These are phyloP conservation scores for Galerucella pusilla DNA, from an alignment of 2,888 invertebrate species.

Conservation along the genomic window DNA sequence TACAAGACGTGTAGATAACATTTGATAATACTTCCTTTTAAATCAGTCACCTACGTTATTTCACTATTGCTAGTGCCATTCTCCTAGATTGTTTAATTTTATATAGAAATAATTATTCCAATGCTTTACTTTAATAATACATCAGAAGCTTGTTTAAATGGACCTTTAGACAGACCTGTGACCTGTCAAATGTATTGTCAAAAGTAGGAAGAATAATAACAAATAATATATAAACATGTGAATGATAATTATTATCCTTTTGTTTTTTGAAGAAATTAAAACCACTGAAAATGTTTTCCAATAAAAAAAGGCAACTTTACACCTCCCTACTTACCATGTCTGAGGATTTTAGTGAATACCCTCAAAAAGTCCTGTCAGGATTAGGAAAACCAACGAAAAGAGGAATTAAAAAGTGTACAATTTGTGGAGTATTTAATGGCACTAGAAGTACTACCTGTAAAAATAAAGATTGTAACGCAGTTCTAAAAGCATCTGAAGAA, in stretches of 20 bases:
- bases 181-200: background rate
- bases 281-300: constrained; percentile 2
- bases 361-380: constrained; percentile 51
- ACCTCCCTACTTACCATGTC: constrained; percentile 15
- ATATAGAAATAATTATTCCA: too few species aligned
- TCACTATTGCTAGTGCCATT: background rate
- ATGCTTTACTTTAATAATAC: background rate
- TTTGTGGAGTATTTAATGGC: constrained; percentile 81
- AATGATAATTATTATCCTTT: background rate
- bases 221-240: background rate
- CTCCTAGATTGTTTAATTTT: too few species aligned
- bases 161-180: background rate
- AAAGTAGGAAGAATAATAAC: background rate
- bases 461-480: constrained; percentile 75
- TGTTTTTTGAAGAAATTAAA: background rate
- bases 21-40: background rate
- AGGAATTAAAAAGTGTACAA: constrained; percentile 79
- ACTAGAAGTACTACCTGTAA: constrained; percentile 80
- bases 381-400: constrained; percentile 70
- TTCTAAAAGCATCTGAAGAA: constrained; percentile 72
- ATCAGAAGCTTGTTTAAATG: background rate
- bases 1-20: background rate
- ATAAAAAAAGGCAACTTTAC: constrained; percentile 23
- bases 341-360: constrained; percentile 21
- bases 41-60: background rate